phyloP scores from a whole-genome alignment of 2,113 vertebrate species.

The Gnathonemus echidnorhynchus region DNA sequence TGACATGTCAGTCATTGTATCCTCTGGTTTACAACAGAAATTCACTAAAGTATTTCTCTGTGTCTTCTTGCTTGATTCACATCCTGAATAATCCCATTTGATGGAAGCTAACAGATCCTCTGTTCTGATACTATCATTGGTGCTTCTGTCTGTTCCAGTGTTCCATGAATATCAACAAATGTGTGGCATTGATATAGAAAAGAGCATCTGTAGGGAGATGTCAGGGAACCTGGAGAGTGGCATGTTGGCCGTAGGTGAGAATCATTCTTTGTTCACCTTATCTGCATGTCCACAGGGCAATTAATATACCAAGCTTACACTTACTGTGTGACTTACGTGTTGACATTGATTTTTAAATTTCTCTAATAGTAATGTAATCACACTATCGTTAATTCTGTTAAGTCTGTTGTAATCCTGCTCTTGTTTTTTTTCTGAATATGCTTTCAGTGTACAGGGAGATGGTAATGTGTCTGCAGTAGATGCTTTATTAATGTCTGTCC shows the following conservation, averaged over 20 bases:
- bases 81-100: neutral
- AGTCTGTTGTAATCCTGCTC: conserved; percentile 2
- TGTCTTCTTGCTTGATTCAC: neutral
- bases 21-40: neutral
- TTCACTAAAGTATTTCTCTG: neutral
- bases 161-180: conserved; percentile 89
- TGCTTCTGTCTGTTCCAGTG: conserved; percentile 56
- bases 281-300: neutral
- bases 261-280: neutral
- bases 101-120: neutral
- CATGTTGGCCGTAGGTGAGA: conserved; percentile 93
- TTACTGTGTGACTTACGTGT: neutral
- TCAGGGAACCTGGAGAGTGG: conserved; percentile 90
- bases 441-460: conserved; percentile 49
- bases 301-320: neutral
- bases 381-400: neutral
- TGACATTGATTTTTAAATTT: neutral
- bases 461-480: conserved; percentile 48
- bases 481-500: neutral
- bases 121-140: conserved; percentile 9
- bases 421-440: conserved; percentile 26
- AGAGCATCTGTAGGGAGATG: conserved; percentile 89
- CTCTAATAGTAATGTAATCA: neutral
- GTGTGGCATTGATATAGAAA: conserved; percentile 87
- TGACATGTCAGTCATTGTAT: neutral